Evolutionary conservation across 23 tunicate species (phyloP), one percentile per base, ranked within the genome.

Genomic region (Diplosoma virens): DNA sequence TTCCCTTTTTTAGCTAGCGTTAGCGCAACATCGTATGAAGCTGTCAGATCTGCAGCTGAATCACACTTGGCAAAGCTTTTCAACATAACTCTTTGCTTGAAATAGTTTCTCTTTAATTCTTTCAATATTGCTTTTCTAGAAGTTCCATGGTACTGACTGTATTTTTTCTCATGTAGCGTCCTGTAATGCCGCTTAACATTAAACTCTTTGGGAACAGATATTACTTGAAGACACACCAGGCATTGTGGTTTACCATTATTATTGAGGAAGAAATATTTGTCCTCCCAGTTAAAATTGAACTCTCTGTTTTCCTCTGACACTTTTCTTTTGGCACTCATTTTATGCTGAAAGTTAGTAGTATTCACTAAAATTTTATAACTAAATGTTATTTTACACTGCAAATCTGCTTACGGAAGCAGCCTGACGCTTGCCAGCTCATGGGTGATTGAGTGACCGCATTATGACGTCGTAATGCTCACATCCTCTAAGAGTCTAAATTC

Each of bases 201-300:
- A 70, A 70, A 70, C 76, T 70, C 58, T 32, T 70, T 35, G 31
- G 56, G 76, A 36, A 70, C 0, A 17, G 76, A 1, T 35, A 70
- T 55, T 55, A 55, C 61, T 70, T 70, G 58, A 36, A 70, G 33
- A 26, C 58, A 35, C 55, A 70, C 76, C 76, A 70, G 25, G 23
- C 76, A 70, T 30, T 70, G 76, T 35, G 76, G 76, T 70, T 70
- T 37, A 37, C 76, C 76, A 70, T 70, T 70, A 26, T 37, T 70
- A 46, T 37, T 0, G 58, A 30, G 25, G 23, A 32, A 70, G 26
- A 70, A 70, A 70, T 70, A 70, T 26, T 30, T 70, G n/a, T 32
- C 56, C 76, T 70, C 76, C 76, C 76, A 70, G 26, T 0, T 70
- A 35, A 26, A 11, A 35, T 70, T 70, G 56, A 70, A 70, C n/a